Conservation (phyloP, 2,888 invertebrate genomes). For the Cheilosia soror region DNA sequence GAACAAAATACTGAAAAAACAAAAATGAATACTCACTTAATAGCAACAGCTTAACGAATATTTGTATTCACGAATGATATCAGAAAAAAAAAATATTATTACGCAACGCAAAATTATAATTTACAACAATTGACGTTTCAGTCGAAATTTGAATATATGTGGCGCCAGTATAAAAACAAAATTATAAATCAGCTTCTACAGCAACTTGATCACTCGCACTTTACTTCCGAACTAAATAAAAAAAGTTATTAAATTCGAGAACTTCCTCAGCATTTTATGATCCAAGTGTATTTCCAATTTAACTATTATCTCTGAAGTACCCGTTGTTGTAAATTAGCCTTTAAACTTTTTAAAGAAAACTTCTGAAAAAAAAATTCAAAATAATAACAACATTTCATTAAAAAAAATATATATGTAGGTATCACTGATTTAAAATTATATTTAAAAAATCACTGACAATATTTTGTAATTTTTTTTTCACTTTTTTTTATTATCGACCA, state of each 20-base stretch:
- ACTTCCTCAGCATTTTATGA: conserved; percentile 82
- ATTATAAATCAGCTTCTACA: conserved; percentile 8
- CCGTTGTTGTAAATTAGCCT: conserved; percentile 80
- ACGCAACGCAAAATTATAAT: conserved; percentile 2
- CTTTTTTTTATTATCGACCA: background rate
- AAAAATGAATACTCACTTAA: conserved; percentile 51
- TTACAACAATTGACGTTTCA: conserved; percentile 7
- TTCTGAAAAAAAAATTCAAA: conserved; percentile 31
- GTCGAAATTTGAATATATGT: conserved; percentile 19
- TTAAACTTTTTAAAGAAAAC: conserved; percentile 41
- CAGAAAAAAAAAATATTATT: conserved; percentile 6
- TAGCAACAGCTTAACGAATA: conserved; percentile 62
- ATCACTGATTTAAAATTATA: conserved; percentile 15
- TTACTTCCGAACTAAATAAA: conserved; percentile 76
- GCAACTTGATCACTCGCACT: background rate
- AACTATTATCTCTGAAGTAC: conserved; percentile 82
- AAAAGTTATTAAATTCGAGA: conserved; percentile 80
- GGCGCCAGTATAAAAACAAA: conserved; percentile 1
- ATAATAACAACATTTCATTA: background rate
- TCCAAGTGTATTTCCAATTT: conserved; percentile 83
- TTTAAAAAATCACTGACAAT: background rate
- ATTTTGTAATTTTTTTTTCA: background rate
- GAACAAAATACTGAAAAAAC: background rate
- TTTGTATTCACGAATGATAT: conserved; percentile 1
- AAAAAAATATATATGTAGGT: too few species aligned